Base-by-base conservation (phyloP, 2,797 vertebrate species). In the Meriones psammophilus region DNA sequence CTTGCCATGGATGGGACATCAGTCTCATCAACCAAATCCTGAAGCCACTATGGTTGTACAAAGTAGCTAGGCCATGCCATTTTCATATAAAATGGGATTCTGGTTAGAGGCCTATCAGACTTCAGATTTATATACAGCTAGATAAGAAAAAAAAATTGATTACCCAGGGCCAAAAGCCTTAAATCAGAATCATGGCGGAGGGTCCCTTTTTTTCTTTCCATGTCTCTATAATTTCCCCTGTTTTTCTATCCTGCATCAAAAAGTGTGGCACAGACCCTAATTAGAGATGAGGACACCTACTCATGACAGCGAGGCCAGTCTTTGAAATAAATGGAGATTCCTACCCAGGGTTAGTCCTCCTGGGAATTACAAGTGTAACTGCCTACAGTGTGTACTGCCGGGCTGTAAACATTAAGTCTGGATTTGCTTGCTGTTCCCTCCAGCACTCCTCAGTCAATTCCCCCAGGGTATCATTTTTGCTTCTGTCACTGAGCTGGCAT, bases 271-370 rank as follows among this genome's bases (percentile, higher is more conserved):
- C 9, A 91, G 83, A 8, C 90, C 77, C 86, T 95, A 74, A 89
- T 86, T 76, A 89, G 83, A 42, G 6, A 60, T 36, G 87, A 92
- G 68, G 50, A 78, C n/a, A 86, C 39, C 39, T 0, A 0, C 39
- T 93, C 56, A 87, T 96, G 80, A 91, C 85, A 76, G 60, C 56
- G 88, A 22, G 80, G 56, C n/a, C 92, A 33, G 74, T 87, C 39
- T 30, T 74, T 42, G 66, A 78, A 71, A 85, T 76, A 89, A 80
- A 20, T 56, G 8, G 60, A 42, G 81, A 88, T 58, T 95, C 50
- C 39, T 79, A 46, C 56, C 86, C 89, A 76, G 46, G 36, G 26
- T 66, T 33, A 95, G 80, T 20, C 56, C 28, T 79, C 6, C 28
- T 79, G 8, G 3, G 1, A 60, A 22, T 92, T 81, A 78, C 42